These are phyloP conservation scores for Volucella zonaria DNA, from an alignment of 2,888 invertebrate species.

Conservation along the genomic window DNA sequence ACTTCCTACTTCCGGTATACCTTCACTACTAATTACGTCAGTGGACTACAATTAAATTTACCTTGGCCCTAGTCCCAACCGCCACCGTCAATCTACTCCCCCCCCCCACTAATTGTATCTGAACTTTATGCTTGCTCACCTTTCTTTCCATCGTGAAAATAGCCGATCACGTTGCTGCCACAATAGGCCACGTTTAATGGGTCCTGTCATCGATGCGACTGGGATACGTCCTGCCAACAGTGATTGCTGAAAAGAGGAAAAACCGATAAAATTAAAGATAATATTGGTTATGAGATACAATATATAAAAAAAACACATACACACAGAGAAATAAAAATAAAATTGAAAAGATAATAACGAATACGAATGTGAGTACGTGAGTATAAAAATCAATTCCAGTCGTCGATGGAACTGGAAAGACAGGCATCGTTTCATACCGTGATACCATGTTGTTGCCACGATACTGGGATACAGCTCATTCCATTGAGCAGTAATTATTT, in stretches of 20 bases:
- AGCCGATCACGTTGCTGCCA: slow-evolving; percentile 87
- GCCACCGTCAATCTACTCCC: background rate
- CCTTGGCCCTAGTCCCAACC: background rate
- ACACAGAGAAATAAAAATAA: slow-evolving; percentile 17
- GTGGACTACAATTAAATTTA: slow-evolving; percentile 59
- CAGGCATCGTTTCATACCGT: too few relatives aligned
- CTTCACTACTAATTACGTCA: slow-evolving; percentile 65
- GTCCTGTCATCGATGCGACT: slow-evolving; percentile 84
- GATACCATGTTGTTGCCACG: too few relatives aligned
- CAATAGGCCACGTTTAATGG: slow-evolving; percentile 86
- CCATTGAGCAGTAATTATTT: slow-evolving; percentile 46
- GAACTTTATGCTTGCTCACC: slow-evolving; percentile 78
- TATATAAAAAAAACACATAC: background rate
- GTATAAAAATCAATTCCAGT: slow-evolving; percentile 51
- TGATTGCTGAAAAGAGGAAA: slow-evolving; percentile 79
- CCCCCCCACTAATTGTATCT: slow-evolving; percentile 4
- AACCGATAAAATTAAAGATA: slow-evolving; percentile 22
- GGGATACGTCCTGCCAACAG: slow-evolving; percentile 82
- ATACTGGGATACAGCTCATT: background rate
- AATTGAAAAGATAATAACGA: background rate
- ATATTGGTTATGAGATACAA: slow-evolving; percentile 44
- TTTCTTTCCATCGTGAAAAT: slow-evolving; percentile 87
- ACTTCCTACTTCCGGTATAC: background rate
- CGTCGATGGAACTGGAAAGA: slow-evolving; percentile 9
- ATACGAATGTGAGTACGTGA: background rate